Base-by-base conservation (phyloP, 2,113 vertebrate species). In the Anser brachyrhynchus region DNA sequence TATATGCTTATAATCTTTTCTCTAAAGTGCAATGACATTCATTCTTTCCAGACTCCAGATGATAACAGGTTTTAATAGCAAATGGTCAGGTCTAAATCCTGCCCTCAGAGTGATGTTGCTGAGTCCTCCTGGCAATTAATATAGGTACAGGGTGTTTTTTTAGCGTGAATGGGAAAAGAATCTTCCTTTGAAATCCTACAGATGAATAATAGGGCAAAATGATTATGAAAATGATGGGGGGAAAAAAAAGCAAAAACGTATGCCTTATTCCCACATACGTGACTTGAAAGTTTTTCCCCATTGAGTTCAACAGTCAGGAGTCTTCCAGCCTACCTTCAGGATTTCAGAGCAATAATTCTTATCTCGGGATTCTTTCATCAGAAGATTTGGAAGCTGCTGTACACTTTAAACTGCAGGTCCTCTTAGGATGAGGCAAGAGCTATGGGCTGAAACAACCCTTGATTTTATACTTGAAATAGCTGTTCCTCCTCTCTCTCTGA, bases 321-420 rank as follows among this genome's bases (percentile, higher is more conserved):
- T 33, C 15, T 94, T 85, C 33, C 31, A 67, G 37, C 51, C 33
- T 67, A 46, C 64, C 20, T 81, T 81, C 41, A 49, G 59, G 65
- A 87, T 82, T 89, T 88, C 85, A 95, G 52, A 88, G 49, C 17
- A 89, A 17, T 62, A 70, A 87, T 65, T 87, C 65, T 95, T 90
- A 84, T 76, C 58, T 93, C 3, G 0, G 44, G 20, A 80, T 65
- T 46, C 73, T 89, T 95, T 84, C 78, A 75, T 78, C 59, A 76
- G 46, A 89, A 79, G 58, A 51, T 64, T 89, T 84, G 69, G 76
- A 65, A 73, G 39, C 23, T 51, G 39, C 31, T 89, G 54, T 76
- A 43, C 23, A 62, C 12, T 85, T 87, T 52, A 89, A 96, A 90
- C 35, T 54, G 17, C 16, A 83, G 59, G 92, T 93, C 21, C 4